phyloP scores from a whole-genome alignment of 2,797 vertebrate genomes.

The Anguilla obscura region DNA sequence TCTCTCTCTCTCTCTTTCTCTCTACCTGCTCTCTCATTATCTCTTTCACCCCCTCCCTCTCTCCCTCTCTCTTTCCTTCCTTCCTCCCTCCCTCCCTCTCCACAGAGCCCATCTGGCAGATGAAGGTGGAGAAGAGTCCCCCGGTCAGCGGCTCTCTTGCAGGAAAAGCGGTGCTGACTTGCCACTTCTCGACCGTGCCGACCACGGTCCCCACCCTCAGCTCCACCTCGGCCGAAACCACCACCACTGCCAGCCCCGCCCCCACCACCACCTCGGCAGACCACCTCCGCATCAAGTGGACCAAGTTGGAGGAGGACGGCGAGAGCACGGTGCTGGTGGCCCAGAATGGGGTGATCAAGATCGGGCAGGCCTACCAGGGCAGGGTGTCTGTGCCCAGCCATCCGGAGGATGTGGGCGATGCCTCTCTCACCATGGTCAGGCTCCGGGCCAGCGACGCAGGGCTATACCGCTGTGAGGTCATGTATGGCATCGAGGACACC shows the following conservation, averaged over 20 bases:
- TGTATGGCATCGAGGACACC: slow-evolving; percentile 85
- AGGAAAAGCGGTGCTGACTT: slow-evolving; percentile 77
- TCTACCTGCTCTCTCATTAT: not conserved
- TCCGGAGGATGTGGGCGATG: slow-evolving; percentile 68
- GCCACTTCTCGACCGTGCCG: slow-evolving; percentile 76
- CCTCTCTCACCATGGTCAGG: slow-evolving; percentile 74
- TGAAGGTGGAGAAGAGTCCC: slow-evolving; percentile 40
- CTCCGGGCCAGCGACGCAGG: slow-evolving; percentile 85
- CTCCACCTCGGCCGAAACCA: not conserved
- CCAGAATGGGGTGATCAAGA: slow-evolving; percentile 79
- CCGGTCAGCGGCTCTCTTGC: slow-evolving; percentile 73
- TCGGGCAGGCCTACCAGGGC: slow-evolving; percentile 72
- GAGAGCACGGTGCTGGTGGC: slow-evolving; percentile 85
- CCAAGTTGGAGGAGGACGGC: slow-evolving; percentile 77
- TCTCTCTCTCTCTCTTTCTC: not conserved
- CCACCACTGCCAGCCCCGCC: not conserved
- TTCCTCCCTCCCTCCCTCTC: slow-evolving; percentile 23
- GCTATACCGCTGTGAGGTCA: slow-evolving; percentile 87
- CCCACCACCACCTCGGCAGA: slow-evolving; percentile 65
- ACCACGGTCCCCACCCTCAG: not conserved
- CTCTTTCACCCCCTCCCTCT: not conserved
- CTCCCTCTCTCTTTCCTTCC: not conserved
- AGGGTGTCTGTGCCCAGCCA: slow-evolving; percentile 77
- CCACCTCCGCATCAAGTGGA: slow-evolving; percentile 89
- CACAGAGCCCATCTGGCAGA: slow-evolving; percentile 35